Base-by-base conservation (phyloP, 2,113 vertebrate genomes). In the Bucco capensis region DNA sequence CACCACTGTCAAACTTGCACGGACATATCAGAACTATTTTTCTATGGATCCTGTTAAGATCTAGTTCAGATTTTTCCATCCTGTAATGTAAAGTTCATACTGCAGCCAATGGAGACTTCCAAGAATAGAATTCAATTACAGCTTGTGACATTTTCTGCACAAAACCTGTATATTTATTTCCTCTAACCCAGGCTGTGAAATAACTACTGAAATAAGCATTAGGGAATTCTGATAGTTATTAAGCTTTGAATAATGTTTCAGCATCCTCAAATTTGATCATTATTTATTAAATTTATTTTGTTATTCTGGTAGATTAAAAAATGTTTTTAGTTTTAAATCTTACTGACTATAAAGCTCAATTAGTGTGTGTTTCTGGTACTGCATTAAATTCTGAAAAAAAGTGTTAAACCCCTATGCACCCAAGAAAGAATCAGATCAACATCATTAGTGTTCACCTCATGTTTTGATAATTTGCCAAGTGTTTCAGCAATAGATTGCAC, bases 361-460 rank as follows among this genome's bases (percentile, higher is more conserved):
- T 96, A 90, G 40, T 46, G 42, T 40, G 58, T 89, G 17, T 76
- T 96, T 49, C 73, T 88, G 40, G 18, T 89, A 86, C 21, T 88
- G 38, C 64, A 47, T 64, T 78, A 93, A 94, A 92, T 94, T 95
- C 88, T 54, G 74, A 93, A 95, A 83, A 96, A 25, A 44, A 85
- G n/a, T 56, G 33, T 86, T 92, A 96, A 97, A 96, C 30, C 22
- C 89, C 67, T 86, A 0, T 91, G n/a, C 82, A 91, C 37, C 33
- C 24, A 87, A 89, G 86, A 66, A 96, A 80, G 64, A 95, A 94
- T 83, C 91, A 94, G 83, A 96, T 97, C 88, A 95, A 83, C 62
- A 70, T 87, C 81, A 91, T 95, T 97, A 95, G 61, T 83, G 96
- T 97, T 96, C 97, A 91, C 38, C 65, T 69, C 58, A 88, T 80